phyloP scores from a whole-genome alignment of 1,140 invertebrate species.

The Philopotamus ludificatus region DNA sequence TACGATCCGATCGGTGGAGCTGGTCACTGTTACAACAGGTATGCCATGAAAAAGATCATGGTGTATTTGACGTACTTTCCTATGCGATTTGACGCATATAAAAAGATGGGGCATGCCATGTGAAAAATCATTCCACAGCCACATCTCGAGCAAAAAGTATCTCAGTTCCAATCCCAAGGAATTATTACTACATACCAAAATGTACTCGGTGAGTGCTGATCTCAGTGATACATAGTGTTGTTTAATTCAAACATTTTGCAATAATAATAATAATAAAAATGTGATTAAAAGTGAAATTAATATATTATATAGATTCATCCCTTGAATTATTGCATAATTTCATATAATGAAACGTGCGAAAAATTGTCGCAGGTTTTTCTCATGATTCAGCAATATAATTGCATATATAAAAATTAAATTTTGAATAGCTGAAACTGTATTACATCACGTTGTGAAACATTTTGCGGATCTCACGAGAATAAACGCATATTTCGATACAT shows the following conservation, averaged over 20 bases:
- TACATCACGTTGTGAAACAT: too few species aligned
- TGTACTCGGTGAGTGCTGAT: conserved; percentile 36
- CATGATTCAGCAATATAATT: too few species aligned
- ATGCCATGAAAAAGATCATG: conserved; percentile 32
- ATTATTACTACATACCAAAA: conserved; percentile 20
- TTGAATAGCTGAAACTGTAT: neutral
- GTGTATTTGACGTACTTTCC: conserved; percentile 36
- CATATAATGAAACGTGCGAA: too few species aligned
- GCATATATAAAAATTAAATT: too few species aligned
- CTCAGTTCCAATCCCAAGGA: conserved; percentile 9
- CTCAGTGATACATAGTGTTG: too few species aligned
- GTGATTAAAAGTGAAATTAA: neutral
- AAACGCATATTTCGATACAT: neutral
- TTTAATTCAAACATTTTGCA: too few species aligned
- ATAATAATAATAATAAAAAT: too few species aligned
- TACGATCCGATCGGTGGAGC: neutral
- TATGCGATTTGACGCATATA: conserved; percentile 42
- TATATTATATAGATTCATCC: neutral
- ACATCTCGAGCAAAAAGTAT: conserved; percentile 32
- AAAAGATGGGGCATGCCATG: conserved; percentile 36
- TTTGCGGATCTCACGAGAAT: neutral
- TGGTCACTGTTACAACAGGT: conserved; percentile 19
- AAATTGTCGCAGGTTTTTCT: too few species aligned
- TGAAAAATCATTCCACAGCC: conserved; percentile 40
- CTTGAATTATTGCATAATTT: too few species aligned